A percentile compares a stretch with the other conserved stretches of the same genome.
phyloP scores from a whole-genome alignment of 2,888 invertebrate species.

The Acanthosoma haemorrhoidale region DNA sequence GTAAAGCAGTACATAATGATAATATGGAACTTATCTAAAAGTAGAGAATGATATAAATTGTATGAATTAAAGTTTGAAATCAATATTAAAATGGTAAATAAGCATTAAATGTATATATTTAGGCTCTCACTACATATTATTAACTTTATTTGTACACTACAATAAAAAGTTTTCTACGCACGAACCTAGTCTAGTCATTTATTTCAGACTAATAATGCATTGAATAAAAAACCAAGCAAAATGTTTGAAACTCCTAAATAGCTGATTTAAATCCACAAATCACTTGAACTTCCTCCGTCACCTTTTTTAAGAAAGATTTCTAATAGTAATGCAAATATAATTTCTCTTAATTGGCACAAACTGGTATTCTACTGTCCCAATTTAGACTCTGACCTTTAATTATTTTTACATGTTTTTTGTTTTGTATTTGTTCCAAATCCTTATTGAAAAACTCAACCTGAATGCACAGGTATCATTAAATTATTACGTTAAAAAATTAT shows the following conservation, averaged over 20 bases:
- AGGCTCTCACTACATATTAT: constrained; percentile 23
- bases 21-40: not conserved
- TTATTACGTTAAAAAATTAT: too few relatives aligned
- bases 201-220: constrained; percentile 14
- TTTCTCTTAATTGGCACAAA: constrained; percentile 34
- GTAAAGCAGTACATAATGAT: constrained; percentile 15
- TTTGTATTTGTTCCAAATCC: not conserved
- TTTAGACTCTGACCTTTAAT: constrained; percentile 26
- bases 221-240: constrained; percentile 8
- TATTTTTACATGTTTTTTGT: constrained; percentile 13
- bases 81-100: constrained; percentile 18
- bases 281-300: constrained; percentile 30
- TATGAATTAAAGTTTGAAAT: constrained; percentile 4
- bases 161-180: too few relatives aligned
- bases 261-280: constrained; percentile 2
- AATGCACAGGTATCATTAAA: constrained; percentile 19
- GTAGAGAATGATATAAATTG: constrained; percentile 19
- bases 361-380: constrained; percentile 26
- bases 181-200: too few relatives aligned
- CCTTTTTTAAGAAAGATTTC: constrained; percentile 18
- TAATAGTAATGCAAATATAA: constrained; percentile 17
- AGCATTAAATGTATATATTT: constrained; percentile 15
- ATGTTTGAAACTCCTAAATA: constrained; percentile 7
- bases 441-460: constrained; percentile 12
- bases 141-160: constrained; percentile 14